These are phyloP conservation scores for Bos indicus DNA, from an alignment of 2,113 vertebrate species.

Conservation along the genomic window DNA sequence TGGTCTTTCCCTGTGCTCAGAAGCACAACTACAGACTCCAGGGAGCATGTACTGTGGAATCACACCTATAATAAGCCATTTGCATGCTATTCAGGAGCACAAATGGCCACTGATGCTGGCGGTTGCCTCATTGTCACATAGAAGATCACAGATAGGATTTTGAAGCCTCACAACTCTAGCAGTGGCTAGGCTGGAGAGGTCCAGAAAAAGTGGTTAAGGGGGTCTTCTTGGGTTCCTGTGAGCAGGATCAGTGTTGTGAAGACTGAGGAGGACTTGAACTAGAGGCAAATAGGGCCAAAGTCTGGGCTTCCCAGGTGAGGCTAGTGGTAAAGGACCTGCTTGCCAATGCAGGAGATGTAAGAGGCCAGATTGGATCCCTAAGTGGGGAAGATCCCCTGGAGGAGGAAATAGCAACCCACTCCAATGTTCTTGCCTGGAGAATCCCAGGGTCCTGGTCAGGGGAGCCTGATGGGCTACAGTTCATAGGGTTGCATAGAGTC, in stretches of 20 bases:
- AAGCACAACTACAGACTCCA: not conserved
- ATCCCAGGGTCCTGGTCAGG: not conserved
- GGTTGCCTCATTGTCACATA: not conserved
- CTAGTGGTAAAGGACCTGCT: not conserved
- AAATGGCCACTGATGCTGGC: constrained; percentile 24
- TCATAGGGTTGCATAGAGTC: not conserved
- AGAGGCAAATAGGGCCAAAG: not conserved
- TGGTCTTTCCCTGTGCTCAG: not conserved
- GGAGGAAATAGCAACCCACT: not conserved
- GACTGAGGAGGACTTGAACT: not conserved
- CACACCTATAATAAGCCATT: not conserved
- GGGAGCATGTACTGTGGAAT: not conserved
- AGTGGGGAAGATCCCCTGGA: not conserved
- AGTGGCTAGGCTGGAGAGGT: not conserved
- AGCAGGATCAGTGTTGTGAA: not conserved
- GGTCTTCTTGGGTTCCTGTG: not conserved
- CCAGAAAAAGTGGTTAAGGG: constrained; percentile 9
- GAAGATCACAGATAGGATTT: not conserved
- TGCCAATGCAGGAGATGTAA: not conserved
- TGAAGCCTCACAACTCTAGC: constrained; percentile 20
- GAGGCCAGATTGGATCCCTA: not conserved
- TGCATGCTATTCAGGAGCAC: constrained; percentile 17
- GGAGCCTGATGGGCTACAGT: not conserved
- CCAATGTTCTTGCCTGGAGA: not conserved
- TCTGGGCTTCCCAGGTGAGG: not conserved